Percentiles rank a stretch among this genome's conserved stretches.
Conservation (phyloP, 2,888 invertebrate genomes). For the Disparrhopalites patrizii region DNA sequence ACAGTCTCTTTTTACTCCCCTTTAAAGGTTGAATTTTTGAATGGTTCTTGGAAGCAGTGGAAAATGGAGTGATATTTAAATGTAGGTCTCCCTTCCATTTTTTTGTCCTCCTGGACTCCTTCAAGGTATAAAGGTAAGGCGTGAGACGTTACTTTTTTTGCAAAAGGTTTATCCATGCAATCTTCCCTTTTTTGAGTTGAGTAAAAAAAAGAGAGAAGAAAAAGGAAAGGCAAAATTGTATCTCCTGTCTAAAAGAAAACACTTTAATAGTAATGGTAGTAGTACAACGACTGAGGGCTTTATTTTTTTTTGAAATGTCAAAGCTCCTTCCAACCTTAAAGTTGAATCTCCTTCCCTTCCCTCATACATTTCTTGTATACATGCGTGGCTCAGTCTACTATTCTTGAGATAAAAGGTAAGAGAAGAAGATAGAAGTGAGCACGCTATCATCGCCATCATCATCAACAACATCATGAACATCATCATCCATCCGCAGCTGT, state of each 20-base stretch:
- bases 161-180: background rate
- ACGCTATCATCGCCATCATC: constrained; percentile 1
- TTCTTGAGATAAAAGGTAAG: background rate
- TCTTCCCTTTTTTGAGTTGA: too few relatives aligned
- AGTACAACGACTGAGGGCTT: too few relatives aligned
- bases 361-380: background rate
- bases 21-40: too few relatives aligned
- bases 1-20: too few relatives aligned
- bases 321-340: constrained; percentile 1
- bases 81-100: background rate
- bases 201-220: too few relatives aligned
- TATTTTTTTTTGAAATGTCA: constrained; percentile 23
- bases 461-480: constrained; percentile 16
- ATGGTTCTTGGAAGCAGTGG: background rate
- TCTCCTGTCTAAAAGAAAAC: too few relatives aligned
- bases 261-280: too few relatives aligned
- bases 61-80: background rate
- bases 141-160: background rate
- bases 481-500: constrained; percentile 10
- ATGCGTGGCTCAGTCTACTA: background rate
- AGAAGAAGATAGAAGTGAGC: background rate
- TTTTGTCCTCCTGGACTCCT: too few relatives aligned
- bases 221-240: too few relatives aligned
- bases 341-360: background rate
- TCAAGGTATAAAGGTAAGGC: background rate